Percentiles rank a stretch among this genome's conserved stretches.
phyloP scores from a whole-genome alignment of 2,888 invertebrate species.

The Drosophila prolongata region DNA sequence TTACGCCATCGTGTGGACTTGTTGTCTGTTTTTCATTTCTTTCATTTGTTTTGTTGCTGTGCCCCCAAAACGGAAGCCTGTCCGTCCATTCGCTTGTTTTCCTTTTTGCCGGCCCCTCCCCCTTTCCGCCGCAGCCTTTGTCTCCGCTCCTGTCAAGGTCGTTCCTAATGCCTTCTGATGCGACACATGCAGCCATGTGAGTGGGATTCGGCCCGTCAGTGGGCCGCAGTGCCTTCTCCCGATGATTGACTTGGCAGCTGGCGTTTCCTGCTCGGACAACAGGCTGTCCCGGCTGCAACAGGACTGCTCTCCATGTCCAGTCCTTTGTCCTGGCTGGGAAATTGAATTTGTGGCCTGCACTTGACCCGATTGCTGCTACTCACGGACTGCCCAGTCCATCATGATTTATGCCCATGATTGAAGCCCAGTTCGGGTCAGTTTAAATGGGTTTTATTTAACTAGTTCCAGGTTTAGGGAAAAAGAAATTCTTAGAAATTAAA shows the following conservation, averaged over 20 bases:
- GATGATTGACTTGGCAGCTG: slow-evolving; percentile 28
- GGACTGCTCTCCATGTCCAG: background rate
- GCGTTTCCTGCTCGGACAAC: slow-evolving; percentile 19
- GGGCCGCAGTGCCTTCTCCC: background rate
- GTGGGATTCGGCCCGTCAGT: slow-evolving; percentile 1
- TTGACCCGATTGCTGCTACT: slow-evolving; percentile 28
- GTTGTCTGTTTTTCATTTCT: slow-evolving; percentile 21
- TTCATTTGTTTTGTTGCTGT: slow-evolving; percentile 15
- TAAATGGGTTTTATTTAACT: slow-evolving; percentile 25
- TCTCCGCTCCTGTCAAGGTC: slow-evolving; percentile 29
- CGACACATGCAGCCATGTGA: slow-evolving; percentile 32
- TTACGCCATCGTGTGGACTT: slow-evolving; percentile 45
- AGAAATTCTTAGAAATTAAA: too few species aligned
- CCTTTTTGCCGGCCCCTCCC: background rate
- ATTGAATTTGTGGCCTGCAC: slow-evolving; percentile 27
- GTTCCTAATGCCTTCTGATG: slow-evolving; percentile 37
- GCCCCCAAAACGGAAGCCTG: slow-evolving; percentile 41
- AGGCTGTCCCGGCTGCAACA: slow-evolving; percentile 27
- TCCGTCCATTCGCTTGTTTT: slow-evolving; percentile 19
- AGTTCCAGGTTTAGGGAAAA: slow-evolving; percentile 17
- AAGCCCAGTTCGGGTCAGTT: slow-evolving; percentile 13
- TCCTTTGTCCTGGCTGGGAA: slow-evolving; percentile 6
- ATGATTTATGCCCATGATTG: slow-evolving; percentile 21
- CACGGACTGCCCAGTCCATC: slow-evolving; percentile 1
- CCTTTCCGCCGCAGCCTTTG: background rate